Evolutionary conservation across 2,797 vertebrate species (phyloP), one percentile per base, ranked within the genome.

Genomic region (Bovichtus variegatus): DNA sequence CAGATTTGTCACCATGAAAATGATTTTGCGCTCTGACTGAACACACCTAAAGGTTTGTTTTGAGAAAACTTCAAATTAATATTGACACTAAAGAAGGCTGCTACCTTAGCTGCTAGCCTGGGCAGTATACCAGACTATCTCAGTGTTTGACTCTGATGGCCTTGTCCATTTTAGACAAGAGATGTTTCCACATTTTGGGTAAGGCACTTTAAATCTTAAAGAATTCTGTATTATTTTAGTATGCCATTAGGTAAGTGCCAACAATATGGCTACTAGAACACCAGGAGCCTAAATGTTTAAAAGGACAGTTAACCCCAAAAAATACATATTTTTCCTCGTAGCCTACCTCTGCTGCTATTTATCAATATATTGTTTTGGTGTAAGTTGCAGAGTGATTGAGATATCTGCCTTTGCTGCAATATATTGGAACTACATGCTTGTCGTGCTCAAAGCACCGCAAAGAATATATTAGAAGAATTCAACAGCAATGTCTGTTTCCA

Each of bases 151-250:
- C 44, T n/a, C n/a, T 36, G 27, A 38, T 23, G 13, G 27, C 5
- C 23, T 49, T 25, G 3, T 49, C 11, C 41, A 25, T 70, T 59
- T 54, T 43, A 27, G 15, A 65, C 10, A 51, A 9, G 16, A 34
- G 27, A 10, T 72, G 29, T 40, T 59, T 64, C 38, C 9, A 40
- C 38, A n/a, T 25, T 75, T 66, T 19, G 27, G 55, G 16, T 65
- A 0, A 8, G 0, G 55, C 6, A 41, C 11, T 38, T 21, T 27
- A 49, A 43, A 71, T 25, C 9, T 36, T 64, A 4, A 34, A 41
- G 2, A 55, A 36, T 49, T 27, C 41, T 36, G 27, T 40, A 72
- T 46, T 44, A 1, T 59, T 51, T 18, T 34, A 9, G 21, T 47
- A 27, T n/a, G 2, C 23, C 12, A n/a, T 21, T 54, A 23, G 19